These are phyloP conservation scores for Aurelia coerulea DNA, from an alignment of 30 jellyfish, hydroid and myxozoan genomes.

Conservation along the genomic window DNA sequence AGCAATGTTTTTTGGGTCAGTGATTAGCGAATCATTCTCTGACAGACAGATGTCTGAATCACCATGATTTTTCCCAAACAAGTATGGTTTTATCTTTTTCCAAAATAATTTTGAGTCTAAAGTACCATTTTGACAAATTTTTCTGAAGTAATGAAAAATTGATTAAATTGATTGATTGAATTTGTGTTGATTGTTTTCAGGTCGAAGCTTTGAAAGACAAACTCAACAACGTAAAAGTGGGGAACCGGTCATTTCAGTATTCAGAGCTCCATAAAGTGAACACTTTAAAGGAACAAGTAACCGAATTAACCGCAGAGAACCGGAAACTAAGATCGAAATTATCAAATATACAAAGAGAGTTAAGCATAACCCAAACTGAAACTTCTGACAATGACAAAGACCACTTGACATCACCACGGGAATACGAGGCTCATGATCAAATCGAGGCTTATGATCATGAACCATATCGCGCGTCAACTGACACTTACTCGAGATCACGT, in stretches of 20 bases:
- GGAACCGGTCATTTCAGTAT: conserved; percentile 38
- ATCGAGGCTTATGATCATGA: background rate
- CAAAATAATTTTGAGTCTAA: too few relatives aligned
- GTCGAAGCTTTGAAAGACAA: conserved; percentile 17
- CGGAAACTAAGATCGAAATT: conserved; percentile 4
- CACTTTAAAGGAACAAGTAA: conserved; percentile 10
- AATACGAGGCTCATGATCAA: background rate
- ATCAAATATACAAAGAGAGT: conserved; percentile 1
- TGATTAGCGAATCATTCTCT: too few relatives aligned
- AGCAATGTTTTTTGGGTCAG: too few relatives aligned
- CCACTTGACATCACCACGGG: too few relatives aligned
- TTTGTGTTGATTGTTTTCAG: conserved; percentile 14
- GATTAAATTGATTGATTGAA: too few relatives aligned
- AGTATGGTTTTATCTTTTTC: too few relatives aligned
- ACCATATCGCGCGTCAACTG: too few relatives aligned
- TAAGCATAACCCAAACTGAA: background rate
- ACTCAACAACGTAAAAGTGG: conserved; percentile 21
- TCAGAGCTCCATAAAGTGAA: conserved; percentile 30
- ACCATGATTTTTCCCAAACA: too few relatives aligned
- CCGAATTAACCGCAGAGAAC: conserved; percentile 18
- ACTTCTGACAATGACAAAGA: background rate
- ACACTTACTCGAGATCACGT: too few relatives aligned
- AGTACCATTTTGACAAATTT: too few relatives aligned
- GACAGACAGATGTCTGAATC: too few relatives aligned
- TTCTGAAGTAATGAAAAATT: too few relatives aligned